Evolutionary conservation across 1,140 invertebrate species (phyloP).

Genomic region (Gryllus bimaculatus): DNA sequence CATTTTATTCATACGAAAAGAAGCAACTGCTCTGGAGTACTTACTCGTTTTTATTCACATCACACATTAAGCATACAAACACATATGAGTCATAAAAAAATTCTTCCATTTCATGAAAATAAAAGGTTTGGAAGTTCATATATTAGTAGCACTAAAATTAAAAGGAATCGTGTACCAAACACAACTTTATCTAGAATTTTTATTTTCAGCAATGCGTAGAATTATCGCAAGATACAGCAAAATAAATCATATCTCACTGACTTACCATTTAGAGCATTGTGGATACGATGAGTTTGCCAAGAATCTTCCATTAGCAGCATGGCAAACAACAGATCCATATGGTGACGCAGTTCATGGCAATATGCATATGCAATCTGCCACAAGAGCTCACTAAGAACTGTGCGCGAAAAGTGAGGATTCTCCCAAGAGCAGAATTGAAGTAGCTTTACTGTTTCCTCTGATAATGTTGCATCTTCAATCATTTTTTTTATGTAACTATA

Average conservation of each 20-base stretch:
- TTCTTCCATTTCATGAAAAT: no score
- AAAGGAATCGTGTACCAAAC: no score
- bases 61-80: no score
- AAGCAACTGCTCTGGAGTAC: no score
- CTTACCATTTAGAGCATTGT: slow-evolving; percentile 78
- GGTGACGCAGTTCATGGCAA: slow-evolving; percentile 85
- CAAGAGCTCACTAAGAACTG: slow-evolving; percentile 78
- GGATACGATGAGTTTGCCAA: slow-evolving; percentile 88
- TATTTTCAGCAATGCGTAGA: background rate
- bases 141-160: no score
- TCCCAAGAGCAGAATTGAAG: slow-evolving; percentile 93
- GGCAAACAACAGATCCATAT: slow-evolving; percentile 79
- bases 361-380: slow-evolving; percentile 93
- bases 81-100: no score
- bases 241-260: background rate
- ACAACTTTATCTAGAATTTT: no score
- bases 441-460: slow-evolving; percentile 81
- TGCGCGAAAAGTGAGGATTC: slow-evolving; percentile 84
- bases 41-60: no score
- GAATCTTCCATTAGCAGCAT: slow-evolving; percentile 87
- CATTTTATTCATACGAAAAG: no score
- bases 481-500: slow-evolving; percentile 87
- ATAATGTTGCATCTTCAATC: slow-evolving; percentile 85
- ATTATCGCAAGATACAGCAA: background rate
- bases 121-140: no score